Conservation (phyloP, 64 coral and sea anemone genomes). For the Porites australiensis region DNA sequence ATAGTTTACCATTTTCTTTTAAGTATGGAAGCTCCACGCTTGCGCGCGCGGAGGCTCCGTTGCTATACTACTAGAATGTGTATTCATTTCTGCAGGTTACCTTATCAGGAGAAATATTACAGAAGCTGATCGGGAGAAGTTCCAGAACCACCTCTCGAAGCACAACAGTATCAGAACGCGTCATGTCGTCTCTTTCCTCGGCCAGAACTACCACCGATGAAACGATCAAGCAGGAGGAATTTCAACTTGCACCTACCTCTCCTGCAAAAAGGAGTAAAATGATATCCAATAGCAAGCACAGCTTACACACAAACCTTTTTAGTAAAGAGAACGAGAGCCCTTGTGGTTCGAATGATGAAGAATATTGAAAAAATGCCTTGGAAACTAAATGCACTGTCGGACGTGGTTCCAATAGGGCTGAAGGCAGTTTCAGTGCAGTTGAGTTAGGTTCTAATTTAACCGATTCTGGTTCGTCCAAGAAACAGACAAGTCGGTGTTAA, state of each 20-base stretch:
- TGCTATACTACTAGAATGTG: neutral
- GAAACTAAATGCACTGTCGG: neutral
- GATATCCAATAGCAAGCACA: neutral
- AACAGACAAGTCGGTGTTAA: no score
- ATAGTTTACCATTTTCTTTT: no score
- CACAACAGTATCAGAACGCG: slow-evolving; percentile 66
- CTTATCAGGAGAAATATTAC: slow-evolving; percentile 61
- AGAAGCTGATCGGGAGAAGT: slow-evolving; percentile 56
- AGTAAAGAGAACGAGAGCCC: neutral
- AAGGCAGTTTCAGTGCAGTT: neutral
- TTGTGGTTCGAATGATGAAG: neutral
- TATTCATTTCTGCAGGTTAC: neutral
- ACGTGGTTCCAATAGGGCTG: neutral
- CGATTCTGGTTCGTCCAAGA: no score
- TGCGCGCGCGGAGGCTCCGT: no score
- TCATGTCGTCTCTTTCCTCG: slow-evolving; percentile 41
- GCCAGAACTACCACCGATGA: neutral
- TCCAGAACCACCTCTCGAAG: slow-evolving; percentile 79
- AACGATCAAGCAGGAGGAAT: neutral
- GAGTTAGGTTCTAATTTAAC: neutral
- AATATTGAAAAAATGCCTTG: neutral
- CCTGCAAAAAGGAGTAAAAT: neutral
- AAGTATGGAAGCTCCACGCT: no score
- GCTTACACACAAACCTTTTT: neutral
- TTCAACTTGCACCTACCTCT: neutral